phyloP scores from a whole-genome alignment of 2,888 invertebrate genomes.

The Chrysopilus asiliformis region DNA sequence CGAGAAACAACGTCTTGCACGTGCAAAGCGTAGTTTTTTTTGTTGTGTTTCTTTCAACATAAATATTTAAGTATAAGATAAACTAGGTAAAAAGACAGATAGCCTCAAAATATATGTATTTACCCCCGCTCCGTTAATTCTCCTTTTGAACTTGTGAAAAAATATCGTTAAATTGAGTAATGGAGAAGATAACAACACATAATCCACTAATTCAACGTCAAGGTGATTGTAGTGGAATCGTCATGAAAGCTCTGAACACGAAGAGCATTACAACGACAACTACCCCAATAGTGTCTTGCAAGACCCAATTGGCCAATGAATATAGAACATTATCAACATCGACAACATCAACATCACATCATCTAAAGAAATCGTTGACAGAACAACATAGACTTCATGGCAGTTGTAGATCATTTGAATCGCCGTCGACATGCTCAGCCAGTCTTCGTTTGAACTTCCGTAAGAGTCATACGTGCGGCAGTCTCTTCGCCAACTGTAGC shows the following conservation, averaged over 20 bases:
- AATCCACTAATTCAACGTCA: background rate
- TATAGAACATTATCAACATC: background rate
- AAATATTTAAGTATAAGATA: no score
- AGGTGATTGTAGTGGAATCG: background rate
- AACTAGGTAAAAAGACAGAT: no score
- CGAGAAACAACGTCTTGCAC: no score
- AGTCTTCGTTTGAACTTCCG: slow-evolving; percentile 23
- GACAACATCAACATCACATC: background rate
- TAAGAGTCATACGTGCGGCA: slow-evolving; percentile 28
- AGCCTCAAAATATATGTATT: no score
- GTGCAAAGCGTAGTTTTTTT: no score
- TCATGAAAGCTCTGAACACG: background rate
- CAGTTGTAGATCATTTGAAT: no score
- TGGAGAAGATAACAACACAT: background rate
- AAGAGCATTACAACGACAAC: background rate
- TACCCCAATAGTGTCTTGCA: background rate
- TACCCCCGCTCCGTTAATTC: no score
- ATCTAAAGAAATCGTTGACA: background rate
- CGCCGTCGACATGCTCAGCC: no score
- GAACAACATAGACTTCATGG: no score
- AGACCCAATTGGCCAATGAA: background rate
- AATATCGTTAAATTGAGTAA: no score
- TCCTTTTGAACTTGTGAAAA: no score
- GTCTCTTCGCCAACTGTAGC: slow-evolving; percentile 28
- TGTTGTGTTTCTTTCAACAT: no score